These are phyloP conservation scores for Podarcis cretensis DNA, from an alignment of 2,113 vertebrate genomes.

Conservation along the genomic window DNA sequence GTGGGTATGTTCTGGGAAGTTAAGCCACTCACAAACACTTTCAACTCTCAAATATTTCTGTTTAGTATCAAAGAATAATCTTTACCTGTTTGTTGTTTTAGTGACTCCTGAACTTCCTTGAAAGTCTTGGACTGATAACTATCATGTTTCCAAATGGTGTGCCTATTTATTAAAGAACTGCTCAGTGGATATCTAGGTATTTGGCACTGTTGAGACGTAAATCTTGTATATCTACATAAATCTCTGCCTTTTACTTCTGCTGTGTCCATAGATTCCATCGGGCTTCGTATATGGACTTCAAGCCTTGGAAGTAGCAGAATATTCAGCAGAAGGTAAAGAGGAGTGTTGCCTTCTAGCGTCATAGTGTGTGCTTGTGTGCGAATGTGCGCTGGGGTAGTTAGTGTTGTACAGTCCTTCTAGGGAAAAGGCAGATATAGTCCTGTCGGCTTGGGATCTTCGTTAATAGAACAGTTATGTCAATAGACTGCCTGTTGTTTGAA, in stretches of 20 bases:
- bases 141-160: background rate
- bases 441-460: background rate
- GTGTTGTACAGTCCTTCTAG: background rate
- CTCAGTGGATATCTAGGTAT: slow-evolving; percentile 36
- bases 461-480: background rate
- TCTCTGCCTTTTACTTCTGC: slow-evolving; percentile 69
- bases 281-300: slow-evolving; percentile 54
- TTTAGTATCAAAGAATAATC: background rate
- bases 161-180: background rate
- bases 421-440: background rate
- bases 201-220: slow-evolving; percentile 58
- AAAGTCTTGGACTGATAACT: background rate
- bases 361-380: slow-evolving; percentile 44
- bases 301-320: slow-evolving; percentile 56
- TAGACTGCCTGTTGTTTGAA: background rate
- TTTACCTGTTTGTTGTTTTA: background rate
- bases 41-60: background rate
- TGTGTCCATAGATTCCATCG: slow-evolving; percentile 61
- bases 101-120: background rate
- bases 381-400: background rate
- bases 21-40: background rate
- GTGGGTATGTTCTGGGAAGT: no score
- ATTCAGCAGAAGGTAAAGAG: slow-evolving; percentile 64
- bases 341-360: slow-evolving; percentile 64
- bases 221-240: slow-evolving; percentile 54